Evolutionary conservation across 1,140 invertebrate genomes (phyloP).

Genomic region (Ceratina australensis): DNA sequence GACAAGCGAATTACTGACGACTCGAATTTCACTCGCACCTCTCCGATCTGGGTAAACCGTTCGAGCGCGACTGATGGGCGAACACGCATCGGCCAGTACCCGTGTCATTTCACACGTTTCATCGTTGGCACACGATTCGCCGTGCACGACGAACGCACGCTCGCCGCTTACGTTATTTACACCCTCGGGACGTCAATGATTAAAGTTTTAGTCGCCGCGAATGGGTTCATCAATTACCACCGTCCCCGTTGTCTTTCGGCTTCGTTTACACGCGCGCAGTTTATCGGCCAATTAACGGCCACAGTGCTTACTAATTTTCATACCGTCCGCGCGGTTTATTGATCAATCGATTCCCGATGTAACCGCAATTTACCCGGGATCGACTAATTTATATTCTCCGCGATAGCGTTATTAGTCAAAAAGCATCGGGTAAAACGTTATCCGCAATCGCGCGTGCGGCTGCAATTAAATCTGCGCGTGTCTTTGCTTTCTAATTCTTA

Average conservation of each 20-base stretch:
- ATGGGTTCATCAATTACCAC: too few relatives aligned
- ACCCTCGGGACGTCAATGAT: too few relatives aligned
- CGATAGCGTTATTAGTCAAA: background rate
- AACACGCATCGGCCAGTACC: conserved; percentile 43
- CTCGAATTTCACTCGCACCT: conserved; percentile 6
- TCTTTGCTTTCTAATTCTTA: conserved; percentile 24
- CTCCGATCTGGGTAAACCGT: background rate
- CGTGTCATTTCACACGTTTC: conserved; percentile 1
- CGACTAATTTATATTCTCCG: background rate
- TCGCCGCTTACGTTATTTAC: too few relatives aligned
- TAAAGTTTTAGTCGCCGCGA: too few relatives aligned
- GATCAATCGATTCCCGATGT: too few relatives aligned
- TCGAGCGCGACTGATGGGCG: conserved; percentile 1
- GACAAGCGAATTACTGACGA: background rate
- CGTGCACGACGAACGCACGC: too few relatives aligned
- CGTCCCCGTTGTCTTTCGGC: too few relatives aligned
- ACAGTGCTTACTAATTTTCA: too few relatives aligned
- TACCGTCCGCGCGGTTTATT: too few relatives aligned
- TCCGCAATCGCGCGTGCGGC: background rate
- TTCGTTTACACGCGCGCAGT: too few relatives aligned
- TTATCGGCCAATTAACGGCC: too few relatives aligned
- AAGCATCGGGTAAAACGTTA: background rate
- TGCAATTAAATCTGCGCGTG: background rate
- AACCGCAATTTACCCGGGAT: background rate
- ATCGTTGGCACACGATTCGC: background rate